Percentiles rank a stretch among this genome's conserved stretches.
Evolutionary conservation across 2,113 vertebrate species (phyloP).

Genomic region (Centropus bengalensis): DNA sequence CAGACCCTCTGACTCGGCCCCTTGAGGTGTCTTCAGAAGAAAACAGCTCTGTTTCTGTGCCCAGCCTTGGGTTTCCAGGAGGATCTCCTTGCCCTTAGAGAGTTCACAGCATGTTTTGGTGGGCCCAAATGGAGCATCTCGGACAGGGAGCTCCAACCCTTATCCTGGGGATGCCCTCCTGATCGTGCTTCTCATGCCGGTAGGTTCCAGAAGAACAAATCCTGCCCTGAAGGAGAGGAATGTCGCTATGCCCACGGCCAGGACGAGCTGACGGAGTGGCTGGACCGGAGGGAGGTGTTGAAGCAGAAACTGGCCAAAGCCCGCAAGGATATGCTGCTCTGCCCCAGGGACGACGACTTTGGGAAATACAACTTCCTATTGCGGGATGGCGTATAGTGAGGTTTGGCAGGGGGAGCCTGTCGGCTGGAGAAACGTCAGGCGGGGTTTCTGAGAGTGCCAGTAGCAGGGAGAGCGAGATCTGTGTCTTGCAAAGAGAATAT

Average conservation of each 20-base stretch:
- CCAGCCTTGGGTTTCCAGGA: not conserved
- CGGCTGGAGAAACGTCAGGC: not conserved
- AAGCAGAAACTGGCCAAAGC: conserved; percentile 89
- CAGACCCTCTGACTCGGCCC: not conserved
- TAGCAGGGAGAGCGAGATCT: conserved; percentile 31
- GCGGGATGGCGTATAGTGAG: conserved; percentile 71
- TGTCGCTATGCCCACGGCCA: conserved; percentile 90
- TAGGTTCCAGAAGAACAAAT: conserved; percentile 81
- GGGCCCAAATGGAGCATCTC: not conserved
- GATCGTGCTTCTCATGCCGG: not conserved
- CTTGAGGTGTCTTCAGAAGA: not conserved
- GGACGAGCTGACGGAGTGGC: conserved; percentile 93
- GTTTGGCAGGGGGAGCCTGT: not conserved
- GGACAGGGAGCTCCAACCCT: not conserved
- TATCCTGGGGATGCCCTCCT: not conserved
- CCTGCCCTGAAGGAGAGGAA: conserved; percentile 87
- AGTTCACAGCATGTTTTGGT: not conserved
- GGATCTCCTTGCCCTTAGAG: not conserved
- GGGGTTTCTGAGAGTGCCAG: not conserved
- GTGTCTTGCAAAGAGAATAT: conserved; percentile 29
- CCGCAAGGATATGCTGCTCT: conserved; percentile 91
- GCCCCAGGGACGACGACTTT: conserved; percentile 88
- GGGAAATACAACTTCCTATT: conserved; percentile 96
- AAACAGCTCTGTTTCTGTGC: not conserved
- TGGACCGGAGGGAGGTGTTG: conserved; percentile 87